Base-by-base conservation (phyloP, 2,113 vertebrate species). In the Laticauda laticaudata region DNA sequence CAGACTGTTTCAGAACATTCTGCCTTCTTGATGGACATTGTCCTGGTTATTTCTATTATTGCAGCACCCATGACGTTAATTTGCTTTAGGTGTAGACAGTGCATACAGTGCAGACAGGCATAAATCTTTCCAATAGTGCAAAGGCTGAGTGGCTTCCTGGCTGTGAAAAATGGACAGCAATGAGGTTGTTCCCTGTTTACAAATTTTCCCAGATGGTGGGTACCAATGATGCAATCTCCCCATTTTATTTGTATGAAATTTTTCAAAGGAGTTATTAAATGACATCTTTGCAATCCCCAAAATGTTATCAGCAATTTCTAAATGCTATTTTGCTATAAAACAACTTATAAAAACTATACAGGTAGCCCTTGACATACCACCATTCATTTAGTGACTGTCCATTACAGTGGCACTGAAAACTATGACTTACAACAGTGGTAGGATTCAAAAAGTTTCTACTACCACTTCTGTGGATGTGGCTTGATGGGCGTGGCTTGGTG, bases 1-100 rank as follows among this genome's bases (percentile, higher is more conserved):
- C 94, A 94, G 92, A 92, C 2, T 9, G 39, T 90, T 94, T 95
- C 56, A 92, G 91, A 94, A 24, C 20, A 12, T 91, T 94, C 92
- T 55, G 90, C 93, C 96, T 92, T 92, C 86, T 92, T 94, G 75
- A 94, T 96, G 95, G 93, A 88, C 87, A 34, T 57, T 87, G 85
- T 48, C 18, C 26, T 96, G 92, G 96, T 92, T 94, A 55, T 34
- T 95, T 93, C 39, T 9, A 75, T 94, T 75, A 90, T 93, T 93
- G 92, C 21, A 93, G 86, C 64, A 86, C 15, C 23, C 23, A 53
- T 3, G 8, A 92, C 48, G 55, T 93, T 93, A 95, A 92, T 95
- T 96, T 95, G 87, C 11, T 95, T 96, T 92, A 91, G 86, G 51
- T 39, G 34, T 39, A 39, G 34, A 39, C 34, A 39, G 34, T 39